Evolutionary conservation across 1,140 invertebrate species (phyloP), one percentile per base, ranked within the genome.

Genomic region (Venturia canescens): DNA sequence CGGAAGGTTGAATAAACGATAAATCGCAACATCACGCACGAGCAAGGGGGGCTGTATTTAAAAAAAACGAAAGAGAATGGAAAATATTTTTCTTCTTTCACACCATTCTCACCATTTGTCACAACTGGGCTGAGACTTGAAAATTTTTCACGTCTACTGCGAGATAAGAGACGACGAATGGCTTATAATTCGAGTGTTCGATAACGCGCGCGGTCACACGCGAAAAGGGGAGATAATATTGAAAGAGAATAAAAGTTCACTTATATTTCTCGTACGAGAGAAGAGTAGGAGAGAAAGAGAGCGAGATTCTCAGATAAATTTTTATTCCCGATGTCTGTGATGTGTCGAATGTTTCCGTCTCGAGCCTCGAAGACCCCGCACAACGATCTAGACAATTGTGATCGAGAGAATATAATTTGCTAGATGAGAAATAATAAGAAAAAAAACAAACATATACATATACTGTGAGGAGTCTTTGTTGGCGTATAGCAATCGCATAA

Each of bases 81-180:
- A 21, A n/a, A 57, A 57, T 57, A 4, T 44, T 3, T 44, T 44
- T 44, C 7, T n/a, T 21, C 53, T 5, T 9, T 21, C 18, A 57
- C 18, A n/a, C 21, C 21, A 57, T 57, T 57, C 21, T 18, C 53
- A 57, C 21, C 53, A 57, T 11, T 21, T 57, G 21, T 57, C 53
- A n/a, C 53, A 57, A 57, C 18, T 57, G 18, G 53, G 53, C 53
- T 23, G 53, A 11, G 53, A 57, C 53, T 44, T 44, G 38, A 23
- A 57, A 57, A 57, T 57, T 4, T 66, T 66, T 66, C 60, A 66
- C 18, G 11, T 23, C 21, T 18, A 57, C 53, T 57, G 23, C 21
- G 23, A 66, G 60, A 66, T 66, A 66, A 66, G 60, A 66, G 26
- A n/a, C 53, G 53, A n/a, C 53, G 38, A 44, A 44, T 44, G 38